Evolutionary conservation across 2,797 vertebrate species (phyloP).

Genomic region (Eulemur coronatus): DNA sequence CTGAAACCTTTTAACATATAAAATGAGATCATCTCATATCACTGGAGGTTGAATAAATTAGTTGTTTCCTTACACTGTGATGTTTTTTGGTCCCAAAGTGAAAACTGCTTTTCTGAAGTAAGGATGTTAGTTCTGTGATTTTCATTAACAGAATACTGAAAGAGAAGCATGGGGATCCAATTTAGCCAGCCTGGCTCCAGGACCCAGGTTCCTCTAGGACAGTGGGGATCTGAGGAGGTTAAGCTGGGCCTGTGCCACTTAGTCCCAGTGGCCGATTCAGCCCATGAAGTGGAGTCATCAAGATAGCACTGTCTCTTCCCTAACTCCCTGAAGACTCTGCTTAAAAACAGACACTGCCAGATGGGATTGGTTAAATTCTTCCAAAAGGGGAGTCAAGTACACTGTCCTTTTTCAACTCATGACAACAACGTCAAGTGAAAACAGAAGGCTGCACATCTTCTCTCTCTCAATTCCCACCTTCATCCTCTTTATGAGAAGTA

Average conservation of each 20-base stretch:
- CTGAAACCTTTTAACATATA: conserved; percentile 54
- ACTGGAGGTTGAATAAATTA: conserved; percentile 40
- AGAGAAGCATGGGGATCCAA: not conserved
- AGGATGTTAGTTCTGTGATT: conserved; percentile 54
- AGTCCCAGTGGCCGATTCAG: not conserved
- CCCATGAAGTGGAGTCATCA: not conserved
- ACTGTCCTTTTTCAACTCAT: not conserved
- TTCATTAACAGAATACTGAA: conserved; percentile 45
- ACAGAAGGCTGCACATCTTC: not conserved
- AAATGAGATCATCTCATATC: conserved; percentile 47
- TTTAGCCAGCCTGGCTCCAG: not conserved
- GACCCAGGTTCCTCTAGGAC: not conserved
- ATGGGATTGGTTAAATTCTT: conserved; percentile 27
- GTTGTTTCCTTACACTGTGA: conserved; percentile 44
- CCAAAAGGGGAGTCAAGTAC: conserved; percentile 19
- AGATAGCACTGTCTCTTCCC: not conserved
- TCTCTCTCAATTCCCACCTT: not conserved
- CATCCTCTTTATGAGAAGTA: not conserved
- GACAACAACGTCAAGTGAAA: not conserved
- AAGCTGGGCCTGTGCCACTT: not conserved
- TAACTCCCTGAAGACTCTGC: not conserved
- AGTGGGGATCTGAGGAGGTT: not conserved
- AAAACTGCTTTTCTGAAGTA: conserved; percentile 56
- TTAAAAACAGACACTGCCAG: not conserved
- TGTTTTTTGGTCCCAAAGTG: conserved; percentile 40